Conservation (phyloP, 2,888 invertebrate species). For the Cerastis leucographa region DNA sequence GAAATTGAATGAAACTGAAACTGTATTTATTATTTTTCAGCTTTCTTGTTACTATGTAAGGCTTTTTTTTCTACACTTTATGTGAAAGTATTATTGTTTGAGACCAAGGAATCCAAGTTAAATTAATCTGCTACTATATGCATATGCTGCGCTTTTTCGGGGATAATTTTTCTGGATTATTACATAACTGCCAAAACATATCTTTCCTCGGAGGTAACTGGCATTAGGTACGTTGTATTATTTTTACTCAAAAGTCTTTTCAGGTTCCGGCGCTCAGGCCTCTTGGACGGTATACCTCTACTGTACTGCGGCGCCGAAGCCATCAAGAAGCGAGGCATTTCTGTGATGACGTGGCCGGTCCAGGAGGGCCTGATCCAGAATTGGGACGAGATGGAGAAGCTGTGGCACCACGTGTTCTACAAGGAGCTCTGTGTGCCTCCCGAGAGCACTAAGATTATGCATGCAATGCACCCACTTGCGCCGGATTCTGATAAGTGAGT, state of each 20-base stretch:
- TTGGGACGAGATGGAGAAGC: constrained; percentile 97
- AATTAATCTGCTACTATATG: too few species aligned
- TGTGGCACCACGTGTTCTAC: constrained; percentile 97
- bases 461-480: constrained; percentile 95
- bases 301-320: constrained; percentile 92
- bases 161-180: neutral
- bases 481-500: constrained; percentile 92
- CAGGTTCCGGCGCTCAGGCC: constrained; percentile 76
- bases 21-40: neutral
- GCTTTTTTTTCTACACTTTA: too few species aligned
- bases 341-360: constrained; percentile 93
- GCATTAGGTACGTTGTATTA: neutral
- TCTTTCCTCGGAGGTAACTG: neutral
- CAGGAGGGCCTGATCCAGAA: constrained; percentile 94
- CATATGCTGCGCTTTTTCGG: too few species aligned
- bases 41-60: neutral
- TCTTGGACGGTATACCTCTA: constrained; percentile 80
- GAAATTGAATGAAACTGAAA: neutral
- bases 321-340: constrained; percentile 86
- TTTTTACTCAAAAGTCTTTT: neutral
- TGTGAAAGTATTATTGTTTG: too few species aligned
- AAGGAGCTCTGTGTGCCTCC: constrained; percentile 95
- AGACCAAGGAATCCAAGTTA: too few species aligned
- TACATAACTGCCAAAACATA: neutral
- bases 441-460: constrained; percentile 94